phyloP scores from a whole-genome alignment of 1,140 invertebrate genomes.

The Platyura marginata region DNA sequence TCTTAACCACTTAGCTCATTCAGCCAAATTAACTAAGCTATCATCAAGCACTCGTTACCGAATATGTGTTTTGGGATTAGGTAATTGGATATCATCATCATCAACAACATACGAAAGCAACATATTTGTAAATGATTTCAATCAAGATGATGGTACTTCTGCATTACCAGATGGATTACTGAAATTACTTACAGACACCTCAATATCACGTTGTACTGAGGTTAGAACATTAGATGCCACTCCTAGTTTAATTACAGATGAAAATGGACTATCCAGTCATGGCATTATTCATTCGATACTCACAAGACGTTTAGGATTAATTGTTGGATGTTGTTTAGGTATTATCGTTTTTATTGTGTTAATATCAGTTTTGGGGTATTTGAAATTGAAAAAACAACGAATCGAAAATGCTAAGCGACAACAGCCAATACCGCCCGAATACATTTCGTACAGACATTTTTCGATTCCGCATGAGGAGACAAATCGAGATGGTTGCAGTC shows the following conservation, averaged over 20 bases:
- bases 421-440: conserved; percentile 40
- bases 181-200: conserved; percentile 48
- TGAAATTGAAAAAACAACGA: conserved; percentile 68
- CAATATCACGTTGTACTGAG: conserved; percentile 54
- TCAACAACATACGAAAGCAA: conserved; percentile 13
- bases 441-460: conserved; percentile 46
- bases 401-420: conserved; percentile 46
- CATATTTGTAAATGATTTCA: background rate
- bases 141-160: background rate
- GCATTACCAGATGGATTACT: conserved; percentile 7
- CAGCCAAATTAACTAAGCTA: conserved; percentile 50
- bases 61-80: conserved; percentile 67
- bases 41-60: conserved; percentile 59
- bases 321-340: conserved; percentile 68
- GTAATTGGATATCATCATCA: conserved; percentile 40
- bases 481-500: conserved; percentile 10
- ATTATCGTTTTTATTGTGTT: conserved; percentile 68
- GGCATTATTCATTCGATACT: conserved; percentile 44
- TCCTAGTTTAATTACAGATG: conserved; percentile 36
- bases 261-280: conserved; percentile 42
- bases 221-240: conserved; percentile 55
- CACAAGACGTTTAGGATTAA: conserved; percentile 58
- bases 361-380: conserved; percentile 63
- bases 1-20: conserved; percentile 44
- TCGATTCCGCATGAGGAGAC: conserved; percentile 30